Evolutionary conservation across 2,888 invertebrate species (phyloP), one percentile per base, ranked within the genome.

Genomic region (Bursaphelenchus okinawaensis): DNA sequence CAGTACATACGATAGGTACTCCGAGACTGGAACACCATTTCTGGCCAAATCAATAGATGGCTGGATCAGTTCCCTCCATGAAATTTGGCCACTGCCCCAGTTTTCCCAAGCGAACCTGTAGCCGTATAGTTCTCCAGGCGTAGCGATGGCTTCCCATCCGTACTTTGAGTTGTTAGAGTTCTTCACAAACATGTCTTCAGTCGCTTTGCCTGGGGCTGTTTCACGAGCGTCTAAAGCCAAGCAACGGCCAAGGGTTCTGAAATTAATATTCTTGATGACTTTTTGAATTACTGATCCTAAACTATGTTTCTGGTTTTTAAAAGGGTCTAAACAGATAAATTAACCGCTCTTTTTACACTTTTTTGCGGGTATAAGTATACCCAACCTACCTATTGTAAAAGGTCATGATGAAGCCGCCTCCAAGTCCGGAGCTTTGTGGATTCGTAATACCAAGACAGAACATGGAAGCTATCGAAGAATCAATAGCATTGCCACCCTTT

Each of bases 341-440:
- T n/a, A n/a, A n/a, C n/a, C n/a, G n/a, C n/a, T n/a, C n/a, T n/a
- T n/a, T n/a, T n/a, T n/a, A n/a, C n/a, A n/a, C n/a, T n/a, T n/a
- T n/a, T n/a, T n/a, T n/a, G n/a, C n/a, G n/a, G n/a, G n/a, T n/a
- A n/a, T n/a, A n/a, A n/a, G n/a, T n/a, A n/a, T n/a, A n/a, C n/a
- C n/a, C 40, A 20, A 76, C 62, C 56, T 58, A 83, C 78, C 75
- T 74, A 62, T 89, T 88, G 85, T 91, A 92, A 63, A 91, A 87
- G 0, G 90, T 90, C 84, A 91, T 89, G 29, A 92, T 85, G 84
- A 92, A 92, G 16, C 93, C 93, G 54, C 93, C 93, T 4, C 93
- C 92, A 4, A 66, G 59, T 12, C 93, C 93, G 88, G 89, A 90
- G 76, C 90, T 89, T 83, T 93, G 91, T 6, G 90, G 88, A 82